Conservation (phyloP, 1,140 invertebrate species). For the Musca domestica region DNA sequence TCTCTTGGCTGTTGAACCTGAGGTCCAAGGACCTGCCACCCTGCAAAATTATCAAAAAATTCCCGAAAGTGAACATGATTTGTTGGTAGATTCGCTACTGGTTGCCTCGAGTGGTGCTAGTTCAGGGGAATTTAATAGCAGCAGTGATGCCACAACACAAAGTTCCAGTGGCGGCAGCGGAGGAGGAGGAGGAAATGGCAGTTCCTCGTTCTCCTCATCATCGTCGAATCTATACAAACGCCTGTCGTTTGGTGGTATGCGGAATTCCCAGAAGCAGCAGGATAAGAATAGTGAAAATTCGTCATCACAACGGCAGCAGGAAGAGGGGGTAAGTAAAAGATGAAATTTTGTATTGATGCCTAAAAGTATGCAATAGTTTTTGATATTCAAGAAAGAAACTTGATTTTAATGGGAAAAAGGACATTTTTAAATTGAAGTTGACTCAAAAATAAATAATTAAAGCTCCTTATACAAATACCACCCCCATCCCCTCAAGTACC, state of each 20-base stretch:
- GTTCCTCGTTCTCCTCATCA: not conserved
- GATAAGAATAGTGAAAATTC: constrained; percentile 8
- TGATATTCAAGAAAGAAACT: no score
- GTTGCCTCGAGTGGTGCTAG: constrained; percentile 26
- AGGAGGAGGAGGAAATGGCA: not conserved
- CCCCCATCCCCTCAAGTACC: no score
- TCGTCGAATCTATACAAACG: constrained; percentile 24
- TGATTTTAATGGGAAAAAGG: no score
- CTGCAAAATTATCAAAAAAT: constrained; percentile 42
- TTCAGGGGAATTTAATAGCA: constrained; percentile 37
- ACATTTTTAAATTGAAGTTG: no score
- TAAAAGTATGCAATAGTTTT: no score
- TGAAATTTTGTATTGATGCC: no score
- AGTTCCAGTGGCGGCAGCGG: not conserved
- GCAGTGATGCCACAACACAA: constrained; percentile 16
- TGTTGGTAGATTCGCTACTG: constrained; percentile 19
- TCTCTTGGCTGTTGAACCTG: constrained; percentile 28
- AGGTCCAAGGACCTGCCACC: constrained; percentile 32
- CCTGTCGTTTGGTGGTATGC: constrained; percentile 23
- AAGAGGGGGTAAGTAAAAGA: constrained; percentile 1
- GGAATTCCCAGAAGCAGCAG: constrained; percentile 7
- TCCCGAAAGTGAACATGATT: constrained; percentile 31
- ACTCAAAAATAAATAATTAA: no score
- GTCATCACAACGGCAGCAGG: not conserved
- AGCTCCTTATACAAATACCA: no score